These are phyloP conservation scores for Australoheros scitulus DNA, from an alignment of 2,113 vertebrate genomes.

Conservation along the genomic window DNA sequence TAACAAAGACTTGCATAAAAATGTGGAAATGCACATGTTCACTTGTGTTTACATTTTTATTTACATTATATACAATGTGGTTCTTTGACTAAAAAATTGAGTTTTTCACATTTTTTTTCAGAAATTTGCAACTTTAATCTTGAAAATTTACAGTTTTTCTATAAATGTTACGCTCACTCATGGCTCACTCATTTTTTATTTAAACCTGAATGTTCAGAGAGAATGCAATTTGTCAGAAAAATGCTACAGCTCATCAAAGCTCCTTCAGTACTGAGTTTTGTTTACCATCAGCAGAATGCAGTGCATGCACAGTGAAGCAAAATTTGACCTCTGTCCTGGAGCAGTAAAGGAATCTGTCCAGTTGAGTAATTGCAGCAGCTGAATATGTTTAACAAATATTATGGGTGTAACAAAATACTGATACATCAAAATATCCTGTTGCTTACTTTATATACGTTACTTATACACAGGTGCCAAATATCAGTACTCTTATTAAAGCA, in stretches of 20 bases:
- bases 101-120: accelerated
- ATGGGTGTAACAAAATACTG: not conserved
- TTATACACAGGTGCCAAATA: not conserved
- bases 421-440: not conserved
- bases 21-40: not conserved
- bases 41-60: not conserved
- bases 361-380: not conserved
- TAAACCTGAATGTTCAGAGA: not conserved
- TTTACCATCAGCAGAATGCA: not conserved
- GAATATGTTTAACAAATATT: not conserved
- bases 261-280: not conserved
- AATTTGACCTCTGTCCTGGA: not conserved
- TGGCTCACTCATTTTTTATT: accelerated
- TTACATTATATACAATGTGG: not conserved
- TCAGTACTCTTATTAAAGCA: not conserved
- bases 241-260: not conserved
- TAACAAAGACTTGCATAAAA: not conserved
- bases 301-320: not conserved
- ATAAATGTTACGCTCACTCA: not conserved
- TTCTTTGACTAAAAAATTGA: not conserved
- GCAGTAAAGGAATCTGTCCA: not conserved
- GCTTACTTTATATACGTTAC: not conserved
- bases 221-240: not conserved
- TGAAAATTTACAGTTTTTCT: not conserved
- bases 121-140: not conserved